Conservation (phyloP, 2,797 vertebrate species). For the Onychomys torridus region DNA sequence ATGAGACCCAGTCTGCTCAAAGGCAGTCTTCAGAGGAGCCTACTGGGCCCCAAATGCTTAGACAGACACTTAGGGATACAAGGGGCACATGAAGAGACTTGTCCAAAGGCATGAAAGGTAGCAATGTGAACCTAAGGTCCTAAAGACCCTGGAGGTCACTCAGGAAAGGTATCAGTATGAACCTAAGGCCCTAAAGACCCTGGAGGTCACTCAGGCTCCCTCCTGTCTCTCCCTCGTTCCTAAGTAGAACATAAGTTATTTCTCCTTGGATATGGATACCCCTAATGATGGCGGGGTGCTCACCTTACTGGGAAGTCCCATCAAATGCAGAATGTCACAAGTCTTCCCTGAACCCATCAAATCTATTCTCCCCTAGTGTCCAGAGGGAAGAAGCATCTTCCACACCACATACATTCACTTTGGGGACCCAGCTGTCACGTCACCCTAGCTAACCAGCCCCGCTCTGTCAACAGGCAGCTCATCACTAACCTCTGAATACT, state of each 20-base stretch:
- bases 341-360: not conserved
- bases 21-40: not conserved
- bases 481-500: not conserved
- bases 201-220: not conserved
- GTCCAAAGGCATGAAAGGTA: not conserved
- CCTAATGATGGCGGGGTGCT: not conserved
- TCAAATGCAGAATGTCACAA: not conserved
- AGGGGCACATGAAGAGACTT: not conserved
- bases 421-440: not conserved
- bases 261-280: conserved; percentile 31
- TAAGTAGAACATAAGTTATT: not conserved
- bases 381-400: not conserved
- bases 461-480: not conserved
- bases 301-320: not conserved
- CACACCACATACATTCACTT: not conserved
- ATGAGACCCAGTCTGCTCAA: not conserved
- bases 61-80: not conserved
- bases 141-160: conserved; percentile 17
- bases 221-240: not conserved
- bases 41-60: not conserved
- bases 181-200: conserved; percentile 1
- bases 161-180: too few relatives aligned
- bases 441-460: not conserved
- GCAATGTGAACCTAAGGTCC: not conserved
- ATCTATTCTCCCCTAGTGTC: not conserved